Evolutionary conservation across 2,113 vertebrate genomes (phyloP), one percentile per base, ranked within the genome.

Genomic region (Pseudorectes ferrugineus): DNA sequence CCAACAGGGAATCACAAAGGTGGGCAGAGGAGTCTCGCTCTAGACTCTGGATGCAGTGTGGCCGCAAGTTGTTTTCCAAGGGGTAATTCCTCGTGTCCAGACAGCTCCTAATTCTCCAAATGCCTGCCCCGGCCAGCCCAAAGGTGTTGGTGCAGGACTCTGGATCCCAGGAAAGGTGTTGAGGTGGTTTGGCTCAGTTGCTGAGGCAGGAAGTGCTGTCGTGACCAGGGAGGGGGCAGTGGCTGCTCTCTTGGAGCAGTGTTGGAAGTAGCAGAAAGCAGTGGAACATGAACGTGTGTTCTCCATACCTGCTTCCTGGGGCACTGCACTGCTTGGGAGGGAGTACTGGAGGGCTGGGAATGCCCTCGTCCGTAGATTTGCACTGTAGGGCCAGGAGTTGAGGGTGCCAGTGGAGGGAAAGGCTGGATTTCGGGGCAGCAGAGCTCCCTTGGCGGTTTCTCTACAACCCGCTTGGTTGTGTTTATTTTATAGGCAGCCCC

Each of bases 401-500:
- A 52, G 84, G 36, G 29, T 59, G 46, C 36, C 23, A 18, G 25
- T 1, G 0, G 7, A 38, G 68, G 74, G 84, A 29, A 6, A 17
- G 68, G 74, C 46, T 48, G 9, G 38, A 24, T 77, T 1, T 70
- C 2, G 18, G 65, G 54, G 49, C 22, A 33, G 48, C 15, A 57
- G 61, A 81, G 42, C 21, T 29, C 10, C 26, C 15, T 42, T 11
- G 28, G 48, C 24, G 10, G 54, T n/a, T 51, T 16, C 51, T 36
- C 83, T 67, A 5, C 79, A 70, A 65, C 5, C 46, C 10, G 16
- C 91, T 67, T 45, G 26, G 92, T 87, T 87, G 23, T 87, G 71
- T 97, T 92, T 97, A 42, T 85, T 93, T 97, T 94, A 43, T 92
- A 98, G 98, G 96, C 96, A 92, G 81, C 72, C 94, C 17, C 72